Conservation (phyloP, 2,888 invertebrate species). For the Fragum whitleyi region DNA sequence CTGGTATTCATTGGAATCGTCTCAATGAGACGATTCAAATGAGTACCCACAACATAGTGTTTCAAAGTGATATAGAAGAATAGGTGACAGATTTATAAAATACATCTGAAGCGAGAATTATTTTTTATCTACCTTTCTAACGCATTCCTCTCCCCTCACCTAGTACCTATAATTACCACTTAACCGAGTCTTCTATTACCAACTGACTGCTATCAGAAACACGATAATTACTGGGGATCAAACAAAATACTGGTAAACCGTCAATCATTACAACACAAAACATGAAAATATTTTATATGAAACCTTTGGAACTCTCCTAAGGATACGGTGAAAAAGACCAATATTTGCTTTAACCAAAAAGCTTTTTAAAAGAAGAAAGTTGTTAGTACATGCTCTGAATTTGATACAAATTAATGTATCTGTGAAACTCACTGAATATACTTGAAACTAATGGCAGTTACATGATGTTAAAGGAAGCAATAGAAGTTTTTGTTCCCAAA, state of each 20-base stretch:
- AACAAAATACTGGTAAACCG: background rate
- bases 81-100: background rate
- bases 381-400: too few relatives aligned
- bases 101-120: background rate
- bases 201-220: background rate
- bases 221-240: conserved; percentile 1
- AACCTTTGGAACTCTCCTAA: too few relatives aligned
- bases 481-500: too few relatives aligned
- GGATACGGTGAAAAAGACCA: too few relatives aligned
- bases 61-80: background rate
- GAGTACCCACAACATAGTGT: conserved; percentile 11
- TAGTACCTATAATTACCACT: conserved; percentile 1
- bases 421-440: too few relatives aligned
- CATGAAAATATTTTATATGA: too few relatives aligned
- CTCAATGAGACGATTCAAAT: background rate
- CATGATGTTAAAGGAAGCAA: too few relatives aligned
- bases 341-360: too few relatives aligned
- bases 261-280: background rate
- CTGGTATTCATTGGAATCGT: background rate
- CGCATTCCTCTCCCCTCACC: conserved; percentile 9
- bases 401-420: too few relatives aligned
- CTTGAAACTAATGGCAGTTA: too few relatives aligned
- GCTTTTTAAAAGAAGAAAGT: too few relatives aligned
- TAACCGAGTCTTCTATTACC: background rate
- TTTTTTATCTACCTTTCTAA: conserved; percentile 14